Base-by-base conservation (phyloP, 2,888 invertebrate species). In the Cotesia congregata region DNA sequence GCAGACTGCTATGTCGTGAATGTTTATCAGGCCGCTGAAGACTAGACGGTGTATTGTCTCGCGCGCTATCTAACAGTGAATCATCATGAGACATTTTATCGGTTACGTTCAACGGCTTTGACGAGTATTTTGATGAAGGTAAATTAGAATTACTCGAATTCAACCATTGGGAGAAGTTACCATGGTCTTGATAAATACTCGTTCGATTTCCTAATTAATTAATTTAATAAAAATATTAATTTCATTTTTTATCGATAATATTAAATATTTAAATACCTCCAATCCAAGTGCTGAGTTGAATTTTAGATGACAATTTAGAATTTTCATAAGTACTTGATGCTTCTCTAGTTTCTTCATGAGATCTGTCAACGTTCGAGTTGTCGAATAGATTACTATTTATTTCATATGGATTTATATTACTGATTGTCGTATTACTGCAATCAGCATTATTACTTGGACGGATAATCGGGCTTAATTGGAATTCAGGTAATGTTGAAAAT, bases 241-340 rank as follows among this genome's bases (percentile, higher is more conserved):
- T 69, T 69, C 12, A 69, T 75, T 81, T 17, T 62, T 62, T 17
- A 15, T 62, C 9, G 3, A 30, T 30, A 30, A 5, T 20, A 61
- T 71, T 72, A 61, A 76, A 39, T 67, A 72, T 30, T 65, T 88
- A 72, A 90, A 90, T 91, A 91, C 93, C 93, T 85, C 91, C 91
- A 86, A 93, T 92, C 94, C 94, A 94, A 78, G 91, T 92, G 83
- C 93, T 94, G 67, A 94, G 91, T 88, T 94, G 93, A 81, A 91
- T 91, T 87, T 92, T 91, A 15, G 92, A 91, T 0, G 91, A 90
- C 82, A 90, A 89, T 82, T 91, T 90, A 0, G 90, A 91, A 89
- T 91, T 81, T 88, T 91, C 82, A 90, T 85, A 82, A 90, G 78
- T 83, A 5, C 82, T 76, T 61, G 81, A 84, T 12, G 78, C 72